These are phyloP conservation scores for Corvus moneduloides DNA, from an alignment of 2,113 vertebrate species.

Conservation along the genomic window DNA sequence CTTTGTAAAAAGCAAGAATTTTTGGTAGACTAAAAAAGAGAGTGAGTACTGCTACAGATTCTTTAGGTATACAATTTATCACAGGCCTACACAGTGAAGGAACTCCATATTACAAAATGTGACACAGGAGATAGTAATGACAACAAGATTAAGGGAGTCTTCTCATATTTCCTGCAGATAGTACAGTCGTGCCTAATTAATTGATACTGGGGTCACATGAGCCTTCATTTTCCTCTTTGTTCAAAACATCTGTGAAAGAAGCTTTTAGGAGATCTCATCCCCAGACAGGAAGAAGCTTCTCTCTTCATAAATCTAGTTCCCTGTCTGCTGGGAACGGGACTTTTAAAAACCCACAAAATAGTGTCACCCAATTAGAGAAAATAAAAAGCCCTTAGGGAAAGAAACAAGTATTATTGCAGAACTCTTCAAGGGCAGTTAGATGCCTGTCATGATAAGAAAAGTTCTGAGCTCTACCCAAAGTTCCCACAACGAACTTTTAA, in stretches of 20 bases:
- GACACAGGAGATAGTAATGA: not conserved
- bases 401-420: not conserved
- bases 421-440: not conserved
- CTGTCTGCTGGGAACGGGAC: not conserved
- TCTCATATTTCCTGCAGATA: not conserved
- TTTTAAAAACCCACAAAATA: not conserved
- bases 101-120: not conserved
- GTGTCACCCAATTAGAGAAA: not conserved
- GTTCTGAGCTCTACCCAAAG: not conserved
- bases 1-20: not conserved
- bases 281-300: not conserved
- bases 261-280: not conserved
- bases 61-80: not conserved
- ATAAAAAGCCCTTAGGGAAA: not conserved
- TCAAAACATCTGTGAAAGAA: constrained; percentile 10
- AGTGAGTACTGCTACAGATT: not conserved
- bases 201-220: not conserved
- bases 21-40: not conserved
- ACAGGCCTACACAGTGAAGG: not conserved
- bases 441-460: not conserved
- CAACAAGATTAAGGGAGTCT: not conserved
- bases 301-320: not conserved
- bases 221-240: not conserved
- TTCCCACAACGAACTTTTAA: not conserved
- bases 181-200: not conserved